phyloP scores from a whole-genome alignment of 2,113 vertebrate genomes.

The Hippocampus barbouri region DNA sequence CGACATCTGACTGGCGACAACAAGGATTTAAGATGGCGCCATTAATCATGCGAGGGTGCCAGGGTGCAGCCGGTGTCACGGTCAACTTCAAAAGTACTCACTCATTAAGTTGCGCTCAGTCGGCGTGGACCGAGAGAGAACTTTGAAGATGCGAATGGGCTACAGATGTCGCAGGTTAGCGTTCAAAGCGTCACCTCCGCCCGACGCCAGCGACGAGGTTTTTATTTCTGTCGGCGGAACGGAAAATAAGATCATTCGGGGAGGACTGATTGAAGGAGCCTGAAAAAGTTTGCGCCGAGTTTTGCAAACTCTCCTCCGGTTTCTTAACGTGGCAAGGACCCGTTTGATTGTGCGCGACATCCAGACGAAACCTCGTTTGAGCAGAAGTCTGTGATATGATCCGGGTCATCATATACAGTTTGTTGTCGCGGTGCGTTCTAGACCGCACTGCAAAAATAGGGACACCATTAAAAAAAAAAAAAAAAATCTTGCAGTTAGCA shows the following conservation, averaged over 20 bases:
- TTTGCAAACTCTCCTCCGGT: too few species aligned
- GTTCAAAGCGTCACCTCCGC: slow-evolving; percentile 68
- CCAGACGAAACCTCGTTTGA: too few species aligned
- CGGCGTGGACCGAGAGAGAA: slow-evolving; percentile 44
- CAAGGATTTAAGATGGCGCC: slow-evolving; percentile 54
- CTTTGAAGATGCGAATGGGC: slow-evolving; percentile 75
- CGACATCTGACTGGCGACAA: slow-evolving; percentile 33
- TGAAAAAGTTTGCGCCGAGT: not conserved
- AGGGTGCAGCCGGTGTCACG: slow-evolving; percentile 64
- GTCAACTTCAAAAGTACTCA: slow-evolving; percentile 67
- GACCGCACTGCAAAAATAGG: too few species aligned
- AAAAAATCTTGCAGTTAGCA: too few species aligned
- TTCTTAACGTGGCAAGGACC: too few species aligned
- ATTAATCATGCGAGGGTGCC: slow-evolving; percentile 69
- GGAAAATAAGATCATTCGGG: not conserved
- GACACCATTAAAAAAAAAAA: too few species aligned
- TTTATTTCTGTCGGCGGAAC: slow-evolving; percentile 54
- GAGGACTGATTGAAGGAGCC: not conserved
- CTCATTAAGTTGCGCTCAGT: slow-evolving; percentile 71
- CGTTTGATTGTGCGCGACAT: too few species aligned
- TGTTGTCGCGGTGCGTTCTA: too few species aligned
- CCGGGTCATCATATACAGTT: too few species aligned
- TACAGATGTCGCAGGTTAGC: slow-evolving; percentile 56
- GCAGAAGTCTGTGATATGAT: too few species aligned
- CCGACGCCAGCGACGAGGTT: slow-evolving; percentile 48